phyloP scores from a whole-genome alignment of 2,797 vertebrate species.

The Peromyscus eremicus region DNA sequence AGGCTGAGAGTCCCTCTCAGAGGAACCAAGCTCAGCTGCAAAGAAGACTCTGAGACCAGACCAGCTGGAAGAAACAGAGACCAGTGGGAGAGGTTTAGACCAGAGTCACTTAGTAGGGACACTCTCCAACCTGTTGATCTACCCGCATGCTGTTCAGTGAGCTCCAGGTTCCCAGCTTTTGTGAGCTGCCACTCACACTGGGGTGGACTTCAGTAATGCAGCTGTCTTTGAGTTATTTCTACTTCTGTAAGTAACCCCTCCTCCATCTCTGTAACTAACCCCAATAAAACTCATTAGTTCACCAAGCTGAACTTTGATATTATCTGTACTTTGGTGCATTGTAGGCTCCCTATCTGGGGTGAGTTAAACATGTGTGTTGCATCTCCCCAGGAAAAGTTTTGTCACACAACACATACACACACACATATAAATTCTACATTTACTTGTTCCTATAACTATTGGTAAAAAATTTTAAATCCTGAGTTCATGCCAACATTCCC shows the following conservation, averaged over 20 bases:
- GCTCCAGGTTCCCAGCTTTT: not conserved
- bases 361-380: not conserved
- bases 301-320: not conserved
- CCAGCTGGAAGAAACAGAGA: too few species aligned
- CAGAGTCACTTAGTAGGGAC: not conserved
- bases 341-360: not conserved
- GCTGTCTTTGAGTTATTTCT: not conserved
- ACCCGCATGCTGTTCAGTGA: not conserved
- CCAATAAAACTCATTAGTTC: too few species aligned
- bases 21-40: not conserved
- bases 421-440: not conserved
- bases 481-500: not conserved
- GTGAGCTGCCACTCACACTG: not conserved
- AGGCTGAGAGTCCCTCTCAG: not conserved
- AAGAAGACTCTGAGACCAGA: not conserved
- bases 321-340: not conserved
- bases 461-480: not conserved
- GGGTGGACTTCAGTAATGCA: not conserved
- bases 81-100: not conserved
- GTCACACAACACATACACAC: not conserved
- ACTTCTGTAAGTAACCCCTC: not conserved
- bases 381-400: not conserved
- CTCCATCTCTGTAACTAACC: not conserved
- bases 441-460: not conserved
- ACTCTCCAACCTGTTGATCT: not conserved